phyloP scores from a whole-genome alignment of 2,888 invertebrate species.

The Diadromus collaris region DNA sequence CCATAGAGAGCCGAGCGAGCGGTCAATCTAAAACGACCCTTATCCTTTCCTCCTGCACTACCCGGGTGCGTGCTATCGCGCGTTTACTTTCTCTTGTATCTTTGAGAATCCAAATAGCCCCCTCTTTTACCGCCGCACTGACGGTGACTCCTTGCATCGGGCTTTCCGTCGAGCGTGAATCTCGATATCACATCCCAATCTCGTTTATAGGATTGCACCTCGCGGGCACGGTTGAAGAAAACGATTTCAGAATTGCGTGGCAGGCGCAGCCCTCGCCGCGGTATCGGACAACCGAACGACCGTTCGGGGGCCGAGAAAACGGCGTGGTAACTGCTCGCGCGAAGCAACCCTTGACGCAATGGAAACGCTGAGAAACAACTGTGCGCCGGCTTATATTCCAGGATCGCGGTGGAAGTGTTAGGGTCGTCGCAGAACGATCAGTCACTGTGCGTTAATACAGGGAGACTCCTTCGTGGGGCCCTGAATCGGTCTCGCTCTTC shows the following conservation, averaged over 20 bases:
- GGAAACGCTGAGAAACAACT: conserved; percentile 21
- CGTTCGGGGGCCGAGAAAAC: conserved; percentile 57
- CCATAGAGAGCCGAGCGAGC: conserved; percentile 75
- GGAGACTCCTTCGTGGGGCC: conserved; percentile 43
- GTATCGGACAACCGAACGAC: conserved; percentile 48
- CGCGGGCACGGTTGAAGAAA: conserved; percentile 32
- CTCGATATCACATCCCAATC: conserved; percentile 17
- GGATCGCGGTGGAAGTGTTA: conserved; percentile 1
- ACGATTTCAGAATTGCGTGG: conserved; percentile 33
- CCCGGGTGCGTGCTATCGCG: conserved; percentile 3
- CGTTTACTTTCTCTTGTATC: conserved; percentile 44
- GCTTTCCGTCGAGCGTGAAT: conserved; percentile 12
- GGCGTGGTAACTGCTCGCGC: conserved; percentile 63
- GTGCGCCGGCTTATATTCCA: conserved; percentile 27
- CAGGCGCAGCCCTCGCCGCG: conserved; percentile 14
- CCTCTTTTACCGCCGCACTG: conserved; percentile 12
- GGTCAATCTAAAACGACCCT: conserved; percentile 79
- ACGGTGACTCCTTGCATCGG: conserved; percentile 1
- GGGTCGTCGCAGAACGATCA: conserved; percentile 47
- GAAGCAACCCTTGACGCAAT: conserved; percentile 34
- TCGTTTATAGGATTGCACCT: conserved; percentile 30
- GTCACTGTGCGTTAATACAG: conserved; percentile 62
- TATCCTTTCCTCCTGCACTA: conserved; percentile 63
- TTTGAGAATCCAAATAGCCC: conserved; percentile 75
- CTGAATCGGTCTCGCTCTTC: conserved; percentile 46